A percentile compares a stretch with the other conserved stretches of the same genome.
Evolutionary conservation across 2,888 invertebrate genomes (phyloP).

Genomic region (Pemphredon lugubris): DNA sequence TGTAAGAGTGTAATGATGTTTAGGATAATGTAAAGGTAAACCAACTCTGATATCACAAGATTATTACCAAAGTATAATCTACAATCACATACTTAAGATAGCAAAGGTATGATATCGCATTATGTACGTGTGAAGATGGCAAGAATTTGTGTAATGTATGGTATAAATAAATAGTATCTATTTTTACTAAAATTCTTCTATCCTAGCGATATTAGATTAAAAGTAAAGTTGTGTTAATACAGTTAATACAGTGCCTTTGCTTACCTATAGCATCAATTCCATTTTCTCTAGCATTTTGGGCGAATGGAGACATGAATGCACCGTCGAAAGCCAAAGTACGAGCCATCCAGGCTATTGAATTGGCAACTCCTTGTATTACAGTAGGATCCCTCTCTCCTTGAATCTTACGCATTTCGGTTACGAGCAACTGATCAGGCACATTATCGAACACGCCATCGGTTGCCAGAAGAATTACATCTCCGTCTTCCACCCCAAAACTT

Average conservation of each 20-base stretch:
- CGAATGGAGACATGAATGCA: slow-evolving; percentile 97
- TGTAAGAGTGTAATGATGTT: slow-evolving; percentile 15
- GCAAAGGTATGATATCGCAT: not conserved
- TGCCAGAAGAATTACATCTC: slow-evolving; percentile 96
- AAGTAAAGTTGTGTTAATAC: not conserved
- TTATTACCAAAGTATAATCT: slow-evolving; percentile 35
- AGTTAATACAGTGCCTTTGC: slow-evolving; percentile 56
- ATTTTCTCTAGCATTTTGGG: slow-evolving; percentile 94
- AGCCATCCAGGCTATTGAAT: slow-evolving; percentile 97
- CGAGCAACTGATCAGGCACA: slow-evolving; percentile 94
- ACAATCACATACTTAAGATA: slow-evolving; percentile 17
- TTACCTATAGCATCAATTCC: slow-evolving; percentile 96
- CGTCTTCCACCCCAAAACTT: slow-evolving; percentile 93
- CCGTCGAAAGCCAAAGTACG: slow-evolving; percentile 96
- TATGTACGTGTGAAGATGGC: not conserved
- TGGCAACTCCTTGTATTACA: slow-evolving; percentile 93
- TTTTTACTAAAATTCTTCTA: slow-evolving; percentile 32
- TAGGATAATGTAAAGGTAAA: too few species aligned
- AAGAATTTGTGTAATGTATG: slow-evolving; percentile 42
- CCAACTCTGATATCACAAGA: slow-evolving; percentile 5
- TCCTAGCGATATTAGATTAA: not conserved
- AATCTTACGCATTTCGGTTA: slow-evolving; percentile 90
- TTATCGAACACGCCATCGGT: slow-evolving; percentile 99
- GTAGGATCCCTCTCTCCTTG: slow-evolving; percentile 88
- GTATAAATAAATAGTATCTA: slow-evolving; percentile 47